These are phyloP conservation scores for Abscondita cerata DNA, from an alignment of 2,888 invertebrate species.

Conservation along the genomic window DNA sequence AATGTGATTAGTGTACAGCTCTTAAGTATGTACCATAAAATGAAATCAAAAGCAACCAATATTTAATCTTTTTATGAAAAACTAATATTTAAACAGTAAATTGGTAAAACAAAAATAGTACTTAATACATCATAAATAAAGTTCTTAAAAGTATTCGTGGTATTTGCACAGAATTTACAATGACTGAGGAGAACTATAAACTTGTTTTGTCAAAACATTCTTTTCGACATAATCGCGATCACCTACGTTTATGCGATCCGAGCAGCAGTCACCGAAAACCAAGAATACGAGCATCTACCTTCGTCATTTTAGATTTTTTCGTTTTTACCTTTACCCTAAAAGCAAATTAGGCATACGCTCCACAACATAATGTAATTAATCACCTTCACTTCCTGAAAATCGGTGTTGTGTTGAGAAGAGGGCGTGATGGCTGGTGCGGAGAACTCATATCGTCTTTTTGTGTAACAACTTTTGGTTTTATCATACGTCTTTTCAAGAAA, in stretches of 20 bases:
- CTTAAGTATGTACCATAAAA: no score
- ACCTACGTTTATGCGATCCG: conserved; percentile 94
- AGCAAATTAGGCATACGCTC: conserved; percentile 32
- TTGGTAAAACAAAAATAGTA: conserved; percentile 49
- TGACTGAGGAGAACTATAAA: conserved; percentile 26
- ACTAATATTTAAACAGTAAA: conserved; percentile 56
- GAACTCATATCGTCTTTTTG: conserved; percentile 90
- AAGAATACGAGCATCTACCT: conserved; percentile 89
- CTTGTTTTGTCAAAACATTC: conserved; percentile 40
- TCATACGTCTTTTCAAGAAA: conserved; percentile 89
- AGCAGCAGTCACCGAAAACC: conserved; percentile 96
- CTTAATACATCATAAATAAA: conserved; percentile 51
- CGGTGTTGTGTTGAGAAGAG: conserved; percentile 63
- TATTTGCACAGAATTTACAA: conserved; percentile 52
- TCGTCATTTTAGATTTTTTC: conserved; percentile 93
- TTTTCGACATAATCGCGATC: conserved; percentile 79
- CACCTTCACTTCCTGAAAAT: conserved; percentile 85
- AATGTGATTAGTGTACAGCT: no score
- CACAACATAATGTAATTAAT: background rate
- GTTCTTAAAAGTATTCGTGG: conserved; percentile 41
- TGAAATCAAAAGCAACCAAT: background rate
- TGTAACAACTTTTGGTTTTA: conserved; percentile 73
- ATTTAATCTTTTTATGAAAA: conserved; percentile 43
- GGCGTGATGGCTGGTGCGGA: conserved; percentile 88
- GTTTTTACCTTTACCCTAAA: conserved; percentile 84